Evolutionary conservation across 2,888 invertebrate species (phyloP).

Genomic region (Limnephilus marmoratus): DNA sequence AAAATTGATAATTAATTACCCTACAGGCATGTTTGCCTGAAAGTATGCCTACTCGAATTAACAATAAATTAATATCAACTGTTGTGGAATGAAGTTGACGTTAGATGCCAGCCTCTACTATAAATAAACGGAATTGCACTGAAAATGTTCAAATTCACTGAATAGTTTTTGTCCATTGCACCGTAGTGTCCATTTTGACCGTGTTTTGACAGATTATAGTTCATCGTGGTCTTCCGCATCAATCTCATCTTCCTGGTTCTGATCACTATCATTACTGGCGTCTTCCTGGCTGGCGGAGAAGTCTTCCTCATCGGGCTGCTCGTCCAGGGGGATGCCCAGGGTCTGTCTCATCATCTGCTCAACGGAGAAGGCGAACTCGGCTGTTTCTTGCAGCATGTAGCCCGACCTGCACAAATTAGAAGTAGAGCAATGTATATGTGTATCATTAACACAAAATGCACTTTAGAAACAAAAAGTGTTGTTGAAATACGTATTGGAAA

Average conservation of each 20-base stretch:
- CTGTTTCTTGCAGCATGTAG: constrained; percentile 91
- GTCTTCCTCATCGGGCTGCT: constrained; percentile 75
- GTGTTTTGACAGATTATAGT: constrained; percentile 71
- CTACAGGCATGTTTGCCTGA: not conserved
- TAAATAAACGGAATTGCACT: constrained; percentile 2
- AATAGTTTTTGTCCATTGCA: not conserved
- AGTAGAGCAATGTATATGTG: not conserved
- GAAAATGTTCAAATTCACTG: constrained; percentile 15
- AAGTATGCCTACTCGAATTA: not conserved
- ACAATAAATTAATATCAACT: not conserved
- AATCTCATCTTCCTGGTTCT: constrained; percentile 71
- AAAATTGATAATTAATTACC: not conserved
- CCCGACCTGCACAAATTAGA: constrained; percentile 80
- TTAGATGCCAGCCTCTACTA: not conserved
- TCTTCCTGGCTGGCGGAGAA: constrained; percentile 72
- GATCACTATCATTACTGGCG: constrained; percentile 71
- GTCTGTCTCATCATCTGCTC: constrained; percentile 92
- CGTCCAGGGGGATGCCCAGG: constrained; percentile 87
- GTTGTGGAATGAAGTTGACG: not conserved
- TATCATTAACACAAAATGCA: not conserved
- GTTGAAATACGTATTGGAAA: not conserved
- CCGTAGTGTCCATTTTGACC: constrained; percentile 29
- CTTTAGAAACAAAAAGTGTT: not conserved
- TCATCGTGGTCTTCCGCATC: constrained; percentile 78
- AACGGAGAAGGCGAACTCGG: constrained; percentile 92